Evolutionary conservation across 2,888 invertebrate genomes (phyloP).

Genomic region (Oegoconia quadripuncta): DNA sequence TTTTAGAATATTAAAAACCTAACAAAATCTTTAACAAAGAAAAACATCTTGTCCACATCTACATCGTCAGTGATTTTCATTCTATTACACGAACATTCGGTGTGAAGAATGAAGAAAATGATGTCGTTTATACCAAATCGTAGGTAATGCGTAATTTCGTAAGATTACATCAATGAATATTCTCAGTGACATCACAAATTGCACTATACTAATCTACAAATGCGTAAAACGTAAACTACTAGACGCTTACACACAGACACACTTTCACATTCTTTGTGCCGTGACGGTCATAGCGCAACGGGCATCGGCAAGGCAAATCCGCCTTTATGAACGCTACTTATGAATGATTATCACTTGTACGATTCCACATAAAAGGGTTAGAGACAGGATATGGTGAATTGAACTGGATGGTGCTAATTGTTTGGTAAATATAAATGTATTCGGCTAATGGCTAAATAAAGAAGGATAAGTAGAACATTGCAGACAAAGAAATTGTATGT

Average conservation of each 20-base stretch:
- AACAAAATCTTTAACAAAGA: too few relatives aligned
- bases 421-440: too few relatives aligned
- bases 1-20: too few relatives aligned
- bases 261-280: constrained; percentile 60
- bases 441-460: too few relatives aligned
- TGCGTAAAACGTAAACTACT: constrained; percentile 1
- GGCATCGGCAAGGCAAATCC: constrained; percentile 20
- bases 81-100: too few relatives aligned
- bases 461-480: too few relatives aligned
- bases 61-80: too few relatives aligned
- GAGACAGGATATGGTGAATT: not conserved
- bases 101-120: too few relatives aligned
- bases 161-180: constrained; percentile 20
- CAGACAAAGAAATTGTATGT: too few relatives aligned
- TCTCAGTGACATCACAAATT: constrained; percentile 19
- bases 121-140: too few relatives aligned
- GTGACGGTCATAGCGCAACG: constrained; percentile 42
- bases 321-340: constrained; percentile 15
- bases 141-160: constrained; percentile 13
- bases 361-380: not conserved
- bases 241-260: constrained; percentile 17
- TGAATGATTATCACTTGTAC: constrained; percentile 13
- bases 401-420: not conserved
- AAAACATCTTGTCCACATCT: too few relatives aligned
- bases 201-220: not conserved